phyloP scores from a whole-genome alignment of 2,113 vertebrate genomes.

The Mixornis gularis region DNA sequence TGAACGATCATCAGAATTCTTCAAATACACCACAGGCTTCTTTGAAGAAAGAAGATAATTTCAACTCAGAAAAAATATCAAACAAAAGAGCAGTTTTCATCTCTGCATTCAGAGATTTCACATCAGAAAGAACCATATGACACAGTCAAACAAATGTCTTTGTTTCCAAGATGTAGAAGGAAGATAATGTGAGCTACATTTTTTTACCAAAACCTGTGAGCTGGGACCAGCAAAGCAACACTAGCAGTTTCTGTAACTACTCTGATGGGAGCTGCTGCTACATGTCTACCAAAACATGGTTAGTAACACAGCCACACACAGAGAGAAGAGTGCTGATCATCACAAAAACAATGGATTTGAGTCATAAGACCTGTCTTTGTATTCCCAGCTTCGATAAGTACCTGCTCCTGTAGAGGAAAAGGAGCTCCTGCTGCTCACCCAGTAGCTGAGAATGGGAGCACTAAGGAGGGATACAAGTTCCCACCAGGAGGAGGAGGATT shows the following conservation, averaged over 20 bases:
- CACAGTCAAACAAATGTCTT: not conserved
- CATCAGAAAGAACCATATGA: not conserved
- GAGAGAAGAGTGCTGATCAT: not conserved
- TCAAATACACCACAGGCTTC: not conserved
- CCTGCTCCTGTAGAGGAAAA: not conserved
- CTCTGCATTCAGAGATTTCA: not conserved
- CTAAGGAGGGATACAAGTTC: not conserved
- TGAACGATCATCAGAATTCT: not conserved
- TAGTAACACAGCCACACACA: not conserved
- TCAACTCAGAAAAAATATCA: not conserved
- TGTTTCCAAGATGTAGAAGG: not conserved
- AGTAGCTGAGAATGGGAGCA: not conserved
- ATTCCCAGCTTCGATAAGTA: not conserved
- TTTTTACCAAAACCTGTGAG: not conserved
- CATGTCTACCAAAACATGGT: not conserved
- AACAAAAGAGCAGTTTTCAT: not conserved
- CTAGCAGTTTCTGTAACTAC: not conserved
- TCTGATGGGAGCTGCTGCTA: not conserved
- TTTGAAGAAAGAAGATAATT: not conserved
- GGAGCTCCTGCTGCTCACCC: not conserved
- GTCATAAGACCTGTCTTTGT: not conserved
- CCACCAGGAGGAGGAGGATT: not conserved
- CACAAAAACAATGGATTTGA: not conserved
- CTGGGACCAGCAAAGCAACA: not conserved
- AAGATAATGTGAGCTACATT: accelerated